Base-by-base conservation (phyloP, 2,797 vertebrate species). In the Balearica regulorum region DNA sequence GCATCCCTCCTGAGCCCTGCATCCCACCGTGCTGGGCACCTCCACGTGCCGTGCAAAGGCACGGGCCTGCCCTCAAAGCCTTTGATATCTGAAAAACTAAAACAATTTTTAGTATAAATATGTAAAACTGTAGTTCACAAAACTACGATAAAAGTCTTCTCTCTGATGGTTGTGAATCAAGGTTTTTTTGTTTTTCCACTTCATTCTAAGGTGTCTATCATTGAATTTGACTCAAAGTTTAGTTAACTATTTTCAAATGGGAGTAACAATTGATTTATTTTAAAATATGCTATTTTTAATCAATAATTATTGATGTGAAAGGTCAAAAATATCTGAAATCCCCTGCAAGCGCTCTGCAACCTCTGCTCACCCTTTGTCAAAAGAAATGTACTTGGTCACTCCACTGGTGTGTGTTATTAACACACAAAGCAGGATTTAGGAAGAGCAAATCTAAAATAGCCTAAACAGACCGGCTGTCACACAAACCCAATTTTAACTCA, bases 371-470 rank as follows among this genome's bases (percentile, higher is more conserved):
- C 33, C 24, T 19, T 7, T 25, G 62, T 24, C 5, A 0, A 53
- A 64, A 57, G 31, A 43, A 54, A 44, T 1, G 11, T 6, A 12
- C 10, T 18, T 8, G 4, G 5, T 28, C 20, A 73, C 39, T 29
- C 55, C 0, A 0, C 15, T 29, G 6, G 2, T 9, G 14, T 19
- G 13, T 5, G 28, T 51, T 65, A n/a, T 31, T 13, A n/a, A 37
- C 18, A 15, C 22, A 16, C 14, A 10, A 28, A 17, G 10, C 16
- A 53, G 55, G n/a, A 78, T 51, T 57, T 41, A 25, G 18, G 48
- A 86, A 55, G 5, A 41, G 11, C 22, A 72, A 55, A 84, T 12
- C 64, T 7, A 37, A 48, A 79, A 22, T 0, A 22, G 24, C 8
- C 6, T 16, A 22, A 69, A 57, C 9, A 60, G 64, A 29, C 11